A percentile compares a stretch with the other conserved stretches of the same genome.
phyloP scores from a whole-genome alignment of 2,797 vertebrate genomes.

The Podarcis siculus region DNA sequence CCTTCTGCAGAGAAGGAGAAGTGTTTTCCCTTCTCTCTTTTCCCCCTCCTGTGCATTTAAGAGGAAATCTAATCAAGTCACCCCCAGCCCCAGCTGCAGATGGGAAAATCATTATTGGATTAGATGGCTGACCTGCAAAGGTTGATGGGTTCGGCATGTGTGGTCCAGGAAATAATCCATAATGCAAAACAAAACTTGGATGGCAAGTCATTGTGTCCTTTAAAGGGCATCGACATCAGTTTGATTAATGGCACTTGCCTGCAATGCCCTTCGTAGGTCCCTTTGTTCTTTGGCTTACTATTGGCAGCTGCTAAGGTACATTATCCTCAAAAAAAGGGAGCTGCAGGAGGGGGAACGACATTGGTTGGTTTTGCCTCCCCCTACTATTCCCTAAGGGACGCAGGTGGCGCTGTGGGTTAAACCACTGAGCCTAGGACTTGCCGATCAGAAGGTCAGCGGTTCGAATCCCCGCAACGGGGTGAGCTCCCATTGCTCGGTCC shows the following conservation, averaged over 20 bases:
- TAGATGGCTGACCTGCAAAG: conserved; percentile 16
- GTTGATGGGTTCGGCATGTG: conserved; percentile 53
- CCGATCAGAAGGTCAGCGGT: too few relatives aligned
- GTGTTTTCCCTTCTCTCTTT: neutral
- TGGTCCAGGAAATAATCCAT: conserved; percentile 52
- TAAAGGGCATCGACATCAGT: neutral
- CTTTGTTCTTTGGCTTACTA: neutral
- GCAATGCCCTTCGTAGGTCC: neutral
- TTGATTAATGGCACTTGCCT: neutral
- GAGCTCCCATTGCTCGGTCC: too few relatives aligned
- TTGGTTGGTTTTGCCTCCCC: neutral
- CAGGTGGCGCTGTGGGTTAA: too few relatives aligned
- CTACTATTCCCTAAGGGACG: neutral
- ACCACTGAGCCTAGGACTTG: too few relatives aligned
- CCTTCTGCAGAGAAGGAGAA: neutral
- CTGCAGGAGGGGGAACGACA: neutral
- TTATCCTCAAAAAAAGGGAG: neutral
- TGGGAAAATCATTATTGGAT: conserved; percentile 29
- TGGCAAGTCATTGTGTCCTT: neutral
- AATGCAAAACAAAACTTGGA: conserved; percentile 24
- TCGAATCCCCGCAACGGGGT: too few relatives aligned
- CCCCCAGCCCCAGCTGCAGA: neutral
- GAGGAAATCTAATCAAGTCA: conserved; percentile 21
- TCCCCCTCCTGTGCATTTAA: neutral
- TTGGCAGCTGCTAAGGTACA: neutral